Evolutionary conservation across 2,797 vertebrate species (phyloP).

Genomic region (Enteromius afrohamiltoni): DNA sequence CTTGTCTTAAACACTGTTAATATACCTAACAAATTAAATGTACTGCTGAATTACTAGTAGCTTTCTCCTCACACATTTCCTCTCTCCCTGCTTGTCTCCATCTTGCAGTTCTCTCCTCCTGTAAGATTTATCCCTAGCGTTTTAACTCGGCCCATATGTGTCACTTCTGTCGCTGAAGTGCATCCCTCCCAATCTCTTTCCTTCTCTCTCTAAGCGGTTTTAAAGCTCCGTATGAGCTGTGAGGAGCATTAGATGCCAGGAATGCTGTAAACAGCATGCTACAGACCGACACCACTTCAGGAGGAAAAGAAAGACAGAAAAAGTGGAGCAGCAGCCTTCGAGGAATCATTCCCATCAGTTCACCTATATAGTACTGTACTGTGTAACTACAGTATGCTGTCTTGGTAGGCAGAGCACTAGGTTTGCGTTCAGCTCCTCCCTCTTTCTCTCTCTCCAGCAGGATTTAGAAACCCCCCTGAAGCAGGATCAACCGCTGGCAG

Average conservation of each 20-base stretch:
- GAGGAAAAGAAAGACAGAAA: not conserved
- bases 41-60: not conserved
- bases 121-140: constrained; percentile 24
- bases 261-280: not conserved
- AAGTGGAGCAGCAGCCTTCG: constrained; percentile 18
- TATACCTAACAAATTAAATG: not conserved
- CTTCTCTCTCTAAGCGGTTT: constrained; percentile 37
- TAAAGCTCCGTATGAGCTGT: not conserved
- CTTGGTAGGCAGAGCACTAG: not conserved
- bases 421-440: not conserved
- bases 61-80: not conserved
- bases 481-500: constrained; percentile 5
- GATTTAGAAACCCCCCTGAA: not conserved
- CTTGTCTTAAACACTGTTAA: not conserved
- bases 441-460: not conserved
- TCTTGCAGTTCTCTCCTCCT: constrained; percentile 3
- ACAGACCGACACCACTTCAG: not conserved
- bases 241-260: constrained; percentile 18
- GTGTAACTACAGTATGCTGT: not conserved
- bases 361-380: not conserved
- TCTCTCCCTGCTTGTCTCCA: not conserved
- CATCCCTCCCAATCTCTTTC: not conserved
- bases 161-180: constrained; percentile 37
- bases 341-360: constrained; percentile 2
- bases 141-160: constrained; percentile 25